phyloP scores from a whole-genome alignment of 2,888 invertebrate species.

The Coelinius sp. region DNA sequence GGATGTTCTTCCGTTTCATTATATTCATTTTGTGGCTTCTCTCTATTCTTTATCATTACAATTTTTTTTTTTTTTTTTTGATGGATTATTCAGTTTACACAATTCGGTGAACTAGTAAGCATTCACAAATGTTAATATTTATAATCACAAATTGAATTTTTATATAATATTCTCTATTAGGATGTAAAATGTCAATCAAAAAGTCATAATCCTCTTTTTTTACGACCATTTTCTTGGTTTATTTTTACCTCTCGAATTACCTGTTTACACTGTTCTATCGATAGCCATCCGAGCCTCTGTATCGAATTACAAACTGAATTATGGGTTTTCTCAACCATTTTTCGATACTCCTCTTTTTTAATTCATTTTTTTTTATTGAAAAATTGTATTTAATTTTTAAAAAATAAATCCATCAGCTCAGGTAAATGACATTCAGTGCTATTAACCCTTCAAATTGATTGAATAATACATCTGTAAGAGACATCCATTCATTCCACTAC shows the following conservation, averaged over 20 bases:
- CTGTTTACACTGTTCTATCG: not conserved
- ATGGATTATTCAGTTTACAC: too few species aligned
- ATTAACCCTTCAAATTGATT: not conserved
- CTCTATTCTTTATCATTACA: slow-evolving; percentile 6
- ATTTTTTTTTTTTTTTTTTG: too few species aligned
- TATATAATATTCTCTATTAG: too few species aligned
- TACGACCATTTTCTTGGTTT: not conserved
- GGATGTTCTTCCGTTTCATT: slow-evolving; percentile 27
- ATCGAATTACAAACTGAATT: not conserved
- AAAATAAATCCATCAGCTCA: not conserved
- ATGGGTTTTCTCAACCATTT: too few species aligned
- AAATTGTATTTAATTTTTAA: not conserved
- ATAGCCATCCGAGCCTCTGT: not conserved
- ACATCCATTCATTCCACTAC: not conserved
- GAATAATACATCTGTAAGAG: not conserved
- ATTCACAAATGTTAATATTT: too few species aligned
- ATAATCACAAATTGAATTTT: too few species aligned
- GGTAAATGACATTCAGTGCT: not conserved
- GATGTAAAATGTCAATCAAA: too few species aligned
- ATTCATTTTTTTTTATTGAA: too few species aligned
- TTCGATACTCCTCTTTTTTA: too few species aligned
- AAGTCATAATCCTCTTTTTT: too few species aligned
- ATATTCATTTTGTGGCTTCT: slow-evolving; percentile 11
- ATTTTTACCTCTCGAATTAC: not conserved
- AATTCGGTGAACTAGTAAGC: too few species aligned